A percentile compares a stretch with the other conserved stretches of the same genome.
Evolutionary conservation across 1,140 invertebrate species (phyloP).

Genomic region (Helicoverpa armigera): DNA sequence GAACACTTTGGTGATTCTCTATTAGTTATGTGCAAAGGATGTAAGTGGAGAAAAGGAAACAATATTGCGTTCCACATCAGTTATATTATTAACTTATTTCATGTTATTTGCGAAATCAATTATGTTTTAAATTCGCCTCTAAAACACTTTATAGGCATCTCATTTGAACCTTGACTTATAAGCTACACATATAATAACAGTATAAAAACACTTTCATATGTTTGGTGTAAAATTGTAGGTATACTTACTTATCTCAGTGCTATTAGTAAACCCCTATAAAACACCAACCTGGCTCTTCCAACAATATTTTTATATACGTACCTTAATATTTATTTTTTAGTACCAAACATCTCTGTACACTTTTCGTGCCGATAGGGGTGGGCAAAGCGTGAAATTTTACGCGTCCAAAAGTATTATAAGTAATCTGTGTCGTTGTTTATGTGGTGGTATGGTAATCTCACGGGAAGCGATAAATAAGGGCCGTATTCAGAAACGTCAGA

Average conservation of each 20-base stretch:
- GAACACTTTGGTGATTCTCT: conserved; percentile 39
- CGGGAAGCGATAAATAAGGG: conserved; percentile 60
- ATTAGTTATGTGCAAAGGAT: conserved; percentile 17
- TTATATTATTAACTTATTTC: not conserved
- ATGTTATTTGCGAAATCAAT: not conserved
- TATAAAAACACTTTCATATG: conserved; percentile 4
- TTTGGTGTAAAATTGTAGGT: conserved; percentile 29
- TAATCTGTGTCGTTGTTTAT: conserved; percentile 58
- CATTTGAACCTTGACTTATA: too few species aligned
- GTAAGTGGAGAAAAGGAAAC: conserved; percentile 1
- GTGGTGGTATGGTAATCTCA: conserved; percentile 54
- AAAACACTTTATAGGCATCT: too few species aligned
- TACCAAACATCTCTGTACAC: conserved; percentile 28
- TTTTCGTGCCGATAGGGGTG: conserved; percentile 39
- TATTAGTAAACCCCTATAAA: conserved; percentile 46
- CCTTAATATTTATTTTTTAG: conserved; percentile 34
- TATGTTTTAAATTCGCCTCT: too few species aligned
- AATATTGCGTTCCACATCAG: not conserved
- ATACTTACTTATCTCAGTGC: conserved; percentile 28
- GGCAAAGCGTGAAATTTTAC: conserved; percentile 54
- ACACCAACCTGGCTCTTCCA: not conserved
- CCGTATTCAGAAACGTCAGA: conserved; percentile 51
- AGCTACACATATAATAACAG: not conserved
- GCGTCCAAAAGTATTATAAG: conserved; percentile 50
- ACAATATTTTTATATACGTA: conserved; percentile 15